These are phyloP conservation scores for Vultur gryphus DNA, from an alignment of 2,797 vertebrate species.

Conservation along the genomic window DNA sequence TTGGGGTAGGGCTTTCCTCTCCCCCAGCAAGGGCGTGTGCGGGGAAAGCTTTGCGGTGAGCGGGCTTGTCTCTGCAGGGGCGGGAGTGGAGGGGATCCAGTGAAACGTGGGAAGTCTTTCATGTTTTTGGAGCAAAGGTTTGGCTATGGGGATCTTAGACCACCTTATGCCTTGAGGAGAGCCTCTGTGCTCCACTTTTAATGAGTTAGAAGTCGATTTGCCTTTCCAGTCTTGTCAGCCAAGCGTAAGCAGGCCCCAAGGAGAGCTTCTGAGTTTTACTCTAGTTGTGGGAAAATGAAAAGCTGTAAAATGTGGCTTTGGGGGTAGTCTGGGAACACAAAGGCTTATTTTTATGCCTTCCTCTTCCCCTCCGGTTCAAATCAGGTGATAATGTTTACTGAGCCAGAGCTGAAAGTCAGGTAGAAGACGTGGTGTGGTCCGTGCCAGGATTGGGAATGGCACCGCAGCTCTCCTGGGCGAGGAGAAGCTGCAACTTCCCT, in stretches of 20 bases:
- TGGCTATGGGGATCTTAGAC: neutral
- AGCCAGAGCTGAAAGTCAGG: neutral
- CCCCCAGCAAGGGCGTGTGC: fast-evolving
- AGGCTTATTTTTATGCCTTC: neutral
- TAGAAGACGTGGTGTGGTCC: neutral
- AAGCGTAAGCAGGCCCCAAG: neutral
- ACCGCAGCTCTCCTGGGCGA: neutral
- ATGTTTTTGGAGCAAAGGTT: neutral
- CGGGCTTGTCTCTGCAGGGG: neutral
- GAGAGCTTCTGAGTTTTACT: neutral
- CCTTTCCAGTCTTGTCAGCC: neutral
- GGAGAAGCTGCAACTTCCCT: neutral
- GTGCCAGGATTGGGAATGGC: neutral
- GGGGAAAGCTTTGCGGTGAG: neutral
- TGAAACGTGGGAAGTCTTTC: neutral
- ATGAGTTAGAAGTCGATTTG: neutral
- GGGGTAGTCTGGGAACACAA: neutral
- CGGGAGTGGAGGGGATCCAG: neutral
- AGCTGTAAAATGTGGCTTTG: neutral
- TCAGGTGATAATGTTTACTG: neutral
- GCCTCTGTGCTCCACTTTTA: fast-evolving
- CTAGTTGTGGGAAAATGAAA: neutral
- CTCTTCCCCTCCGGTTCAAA: neutral
- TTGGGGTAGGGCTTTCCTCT: neutral
- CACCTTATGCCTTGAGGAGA: neutral